These are phyloP conservation scores for Cichlasoma orientale DNA, from an alignment of 2,797 vertebrate genomes.

Conservation along the genomic window DNA sequence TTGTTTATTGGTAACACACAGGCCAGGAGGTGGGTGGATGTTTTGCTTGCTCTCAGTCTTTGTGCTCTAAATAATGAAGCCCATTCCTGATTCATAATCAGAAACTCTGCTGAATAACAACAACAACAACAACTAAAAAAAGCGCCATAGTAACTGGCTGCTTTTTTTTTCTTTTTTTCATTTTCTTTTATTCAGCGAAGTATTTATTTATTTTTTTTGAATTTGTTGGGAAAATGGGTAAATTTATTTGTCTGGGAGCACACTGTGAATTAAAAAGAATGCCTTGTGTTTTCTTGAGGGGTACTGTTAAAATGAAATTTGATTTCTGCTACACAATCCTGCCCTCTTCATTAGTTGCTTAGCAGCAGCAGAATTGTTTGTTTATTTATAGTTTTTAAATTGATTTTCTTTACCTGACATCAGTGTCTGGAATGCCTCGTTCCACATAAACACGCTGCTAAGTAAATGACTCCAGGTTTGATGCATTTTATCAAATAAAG, in stretches of 20 bases:
- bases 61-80: slow-evolving; percentile 46
- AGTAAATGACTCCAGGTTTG: neutral
- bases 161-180: neutral
- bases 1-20: slow-evolving; percentile 12
- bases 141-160: neutral
- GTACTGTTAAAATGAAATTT: slow-evolving; percentile 24
- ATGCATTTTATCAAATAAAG: slow-evolving; percentile 31
- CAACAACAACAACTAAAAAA: neutral
- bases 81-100: slow-evolving; percentile 30
- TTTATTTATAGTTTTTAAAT: slow-evolving; percentile 27
- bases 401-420: slow-evolving; percentile 25
- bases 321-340: neutral
- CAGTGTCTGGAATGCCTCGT: slow-evolving; percentile 16
- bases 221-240: neutral
- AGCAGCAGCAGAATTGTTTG: slow-evolving; percentile 40
- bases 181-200: neutral
- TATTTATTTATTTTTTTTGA: slow-evolving; percentile 13
- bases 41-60: slow-evolving; percentile 19
- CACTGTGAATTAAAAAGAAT: slow-evolving; percentile 23
- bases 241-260: slow-evolving; percentile 8
- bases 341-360: slow-evolving; percentile 52
- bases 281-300: slow-evolving; percentile 17
- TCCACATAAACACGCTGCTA: slow-evolving; percentile 14
- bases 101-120: slow-evolving; percentile 4
- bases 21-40: slow-evolving; percentile 36